Evolutionary conservation across 1,140 invertebrate genomes (phyloP), one percentile per base, ranked within the genome.

Genomic region (Neodiprion pinetum): DNA sequence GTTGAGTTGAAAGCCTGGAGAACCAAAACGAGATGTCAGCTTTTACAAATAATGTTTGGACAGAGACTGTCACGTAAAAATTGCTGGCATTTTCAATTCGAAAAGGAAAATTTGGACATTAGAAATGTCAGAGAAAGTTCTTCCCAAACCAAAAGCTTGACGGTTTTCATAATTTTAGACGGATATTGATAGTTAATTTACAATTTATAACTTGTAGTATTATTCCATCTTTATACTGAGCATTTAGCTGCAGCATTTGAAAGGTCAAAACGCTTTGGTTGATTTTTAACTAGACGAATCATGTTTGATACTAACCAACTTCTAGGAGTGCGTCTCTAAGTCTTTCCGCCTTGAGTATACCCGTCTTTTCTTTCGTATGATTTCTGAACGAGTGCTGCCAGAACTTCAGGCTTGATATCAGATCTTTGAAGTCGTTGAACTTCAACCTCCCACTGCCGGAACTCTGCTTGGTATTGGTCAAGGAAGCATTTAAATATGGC

Each of bases 371-470:
- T 81, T 95, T 95, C 1, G 96, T 95, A 83, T 98, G 96, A 80
- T 93, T 95, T 84, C 96, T 96, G 84, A 98, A 98, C 7, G 95
- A 94, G 8, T 92, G 93, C 84, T 98, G 96, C 96, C 96, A 97
- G 74, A 94, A 92, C 84, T 97, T 97, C 21, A 98, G 86, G 82
- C 95, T 97, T 76, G 95, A 96, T 92, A 98, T 97, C 68, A 98
- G 90, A 82, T 97, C 95, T 85, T 97, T 97, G 85, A 97, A 98
- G 80, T 97, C 95, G 69, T 90, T 91, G 79, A 97, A 95, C 78
- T 94, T 95, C 53, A 98, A 90, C 79, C 96, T 90, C 0, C 96
- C 96, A 66, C 91, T 93, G 67, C 94, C 94, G n/a, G 92, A 92
- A 80, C 92, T 94, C 94, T 96, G 85, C 80, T 67, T 21, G 7